These are phyloP conservation scores for Zonotrichia albicollis DNA, from an alignment of 2,797 vertebrate genomes.

Conservation along the genomic window DNA sequence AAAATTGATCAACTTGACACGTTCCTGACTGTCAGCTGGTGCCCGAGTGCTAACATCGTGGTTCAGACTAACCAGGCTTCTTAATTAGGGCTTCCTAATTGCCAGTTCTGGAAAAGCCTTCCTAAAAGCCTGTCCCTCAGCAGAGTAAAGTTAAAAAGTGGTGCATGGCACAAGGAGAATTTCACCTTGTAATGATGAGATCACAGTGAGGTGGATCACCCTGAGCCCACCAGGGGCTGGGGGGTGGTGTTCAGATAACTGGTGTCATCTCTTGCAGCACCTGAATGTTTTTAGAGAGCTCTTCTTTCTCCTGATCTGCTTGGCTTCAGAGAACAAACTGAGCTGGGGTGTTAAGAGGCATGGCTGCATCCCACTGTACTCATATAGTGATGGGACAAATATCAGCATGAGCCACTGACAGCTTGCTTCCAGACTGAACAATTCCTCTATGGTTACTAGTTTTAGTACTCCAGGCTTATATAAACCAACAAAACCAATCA, in stretches of 20 bases:
- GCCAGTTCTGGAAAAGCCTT: background rate
- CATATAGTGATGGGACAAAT: background rate
- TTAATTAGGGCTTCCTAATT: background rate
- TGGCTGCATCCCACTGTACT: background rate
- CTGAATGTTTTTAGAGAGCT: background rate
- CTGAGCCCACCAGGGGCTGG: background rate
- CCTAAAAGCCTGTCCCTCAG: background rate
- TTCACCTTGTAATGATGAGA: background rate
- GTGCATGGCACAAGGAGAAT: background rate
- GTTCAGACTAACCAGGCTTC: background rate
- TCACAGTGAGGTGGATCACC: background rate
- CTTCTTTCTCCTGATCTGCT: background rate
- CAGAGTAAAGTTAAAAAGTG: background rate
- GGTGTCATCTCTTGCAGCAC: background rate
- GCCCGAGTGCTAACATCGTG: background rate
- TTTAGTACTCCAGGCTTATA: background rate
- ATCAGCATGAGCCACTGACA: background rate
- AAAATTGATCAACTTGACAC: accelerated
- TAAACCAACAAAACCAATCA: background rate
- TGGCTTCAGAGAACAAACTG: background rate
- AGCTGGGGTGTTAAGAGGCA: background rate
- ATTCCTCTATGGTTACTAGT: background rate
- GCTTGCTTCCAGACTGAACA: background rate
- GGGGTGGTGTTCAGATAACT: background rate
- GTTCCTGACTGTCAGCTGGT: background rate